Base-by-base conservation (phyloP, 2,888 invertebrate species). In the Sphaeridia pumilis region DNA sequence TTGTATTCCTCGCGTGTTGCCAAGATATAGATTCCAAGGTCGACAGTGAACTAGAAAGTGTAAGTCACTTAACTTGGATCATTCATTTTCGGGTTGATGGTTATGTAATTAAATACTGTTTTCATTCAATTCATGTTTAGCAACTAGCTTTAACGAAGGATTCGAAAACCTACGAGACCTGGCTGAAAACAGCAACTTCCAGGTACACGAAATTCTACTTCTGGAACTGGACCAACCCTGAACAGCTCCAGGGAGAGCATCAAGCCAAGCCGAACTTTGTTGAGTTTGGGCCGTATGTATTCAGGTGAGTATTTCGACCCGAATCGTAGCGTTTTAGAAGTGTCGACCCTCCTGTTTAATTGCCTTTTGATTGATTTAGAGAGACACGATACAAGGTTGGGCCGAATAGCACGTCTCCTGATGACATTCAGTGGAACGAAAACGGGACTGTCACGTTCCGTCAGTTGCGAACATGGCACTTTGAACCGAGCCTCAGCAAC, bases 151-250 rank as follows among this genome's bases (percentile, higher is more conserved):
- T 87, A 31, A 72, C 79, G 21, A 72, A 75, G 0, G 72, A 74
- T 3, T 83, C 85, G 0, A 74, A 72, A 54, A 80, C 79, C 26
- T 89, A 77, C 69, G 69, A 75, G 0, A 76, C 83, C 62, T 92
- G 90, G 90, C 73, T 78, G 58, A 80, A 84, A 66, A 83, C 85
- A 0, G 87, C 88, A 0, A 79, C 88, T 57, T 87, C 87, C 0
- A 84, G 88, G 78, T 85, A 82, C 68, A 70, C 87, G 46, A 80
- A 82, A 61, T 75, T 84, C 59, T 78, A 78, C 67, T 71, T 88
- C 67, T 88, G 82, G 67, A 85, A 88, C 69, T 84, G 87, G 75
- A 83, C 82, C 1, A 88, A 89, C 69, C 74, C 79, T 0, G 72
- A 79, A 5, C 79, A 82, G n/a, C 75, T 80, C 3, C 59, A 75